phyloP scores from a whole-genome alignment of 2,797 vertebrate species.

The Crax fasciolata region DNA sequence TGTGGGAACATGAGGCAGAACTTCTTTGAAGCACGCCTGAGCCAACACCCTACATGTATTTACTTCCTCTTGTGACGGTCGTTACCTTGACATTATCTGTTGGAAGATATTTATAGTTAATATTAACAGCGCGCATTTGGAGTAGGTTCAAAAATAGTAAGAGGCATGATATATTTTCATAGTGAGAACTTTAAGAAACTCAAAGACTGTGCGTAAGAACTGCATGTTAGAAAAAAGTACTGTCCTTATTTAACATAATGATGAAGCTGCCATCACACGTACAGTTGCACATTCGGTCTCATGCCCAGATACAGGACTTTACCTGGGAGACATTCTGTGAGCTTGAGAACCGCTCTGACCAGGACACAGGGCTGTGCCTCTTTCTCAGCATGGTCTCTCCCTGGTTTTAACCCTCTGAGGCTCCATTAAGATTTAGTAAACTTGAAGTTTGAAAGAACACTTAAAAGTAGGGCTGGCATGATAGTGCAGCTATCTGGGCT shows the following conservation, averaged over 20 bases:
- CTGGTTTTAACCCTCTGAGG: neutral
- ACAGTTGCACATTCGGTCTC: neutral
- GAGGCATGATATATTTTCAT: neutral
- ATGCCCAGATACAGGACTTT: neutral
- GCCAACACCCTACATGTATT: neutral
- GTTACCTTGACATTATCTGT: neutral
- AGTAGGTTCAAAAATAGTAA: neutral
- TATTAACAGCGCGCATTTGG: neutral
- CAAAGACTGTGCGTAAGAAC: neutral
- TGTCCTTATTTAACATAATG: neutral
- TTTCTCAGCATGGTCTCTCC: neutral
- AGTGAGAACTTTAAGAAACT: neutral
- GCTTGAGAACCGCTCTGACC: neutral
- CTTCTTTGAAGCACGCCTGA: neutral
- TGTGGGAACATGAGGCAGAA: fast-evolving
- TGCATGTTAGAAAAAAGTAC: neutral
- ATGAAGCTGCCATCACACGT: neutral
- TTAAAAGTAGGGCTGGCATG: neutral
- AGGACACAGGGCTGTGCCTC: neutral
- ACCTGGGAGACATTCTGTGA: neutral
- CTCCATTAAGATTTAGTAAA: neutral
- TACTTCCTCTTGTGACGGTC: neutral
- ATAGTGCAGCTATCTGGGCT: neutral
- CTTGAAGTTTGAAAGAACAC: neutral
- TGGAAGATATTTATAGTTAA: neutral